Base-by-base conservation (phyloP, 2,888 invertebrate genomes). In the Lampropteryx suffumata region DNA sequence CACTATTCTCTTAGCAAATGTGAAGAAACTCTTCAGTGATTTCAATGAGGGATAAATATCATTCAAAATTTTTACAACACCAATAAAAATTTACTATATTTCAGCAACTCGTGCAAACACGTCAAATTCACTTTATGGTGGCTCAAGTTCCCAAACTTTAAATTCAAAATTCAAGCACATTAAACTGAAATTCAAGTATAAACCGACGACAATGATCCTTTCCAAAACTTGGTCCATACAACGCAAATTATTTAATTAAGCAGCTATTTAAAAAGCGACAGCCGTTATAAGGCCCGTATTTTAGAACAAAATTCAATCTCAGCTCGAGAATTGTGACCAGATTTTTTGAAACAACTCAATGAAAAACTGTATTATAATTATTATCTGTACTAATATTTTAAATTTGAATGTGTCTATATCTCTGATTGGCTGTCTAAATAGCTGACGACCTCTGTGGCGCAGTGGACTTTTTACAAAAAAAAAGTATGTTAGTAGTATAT, bases 241-340 rank as follows among this genome's bases (percentile, higher is more conserved):
- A 32, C 17, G 53, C 35, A 45, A 50, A 56, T 52, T 46, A 56
- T 52, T 51, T 49, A 39, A 52, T 47, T 40, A 49, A 29, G 14
- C n/a, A 3, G 26, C 28, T 39, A 34, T 12, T 24, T 7, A 1
- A 1, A 5, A 39, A 21, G 3, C 24, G 11, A 14, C 10, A 0
- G 3, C 28, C 40, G 41, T 29, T 2, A 29, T 12, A 2, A 9
- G 11, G 0, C 7, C n/a, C n/a, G n/a, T n/a, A 17, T 17, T 17
- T 17, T n/a, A n/a, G n/a, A n/a, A n/a, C n/a, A n/a, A n/a, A n/a
- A n/a, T n/a, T n/a, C n/a, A n/a, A n/a, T n/a, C n/a, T n/a, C n/a
- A n/a, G n/a, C n/a, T n/a, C n/a, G n/a, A n/a, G n/a, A n/a, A n/a
- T n/a, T n/a, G n/a, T n/a, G n/a, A n/a, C n/a, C n/a, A n/a, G n/a